These are phyloP conservation scores for Ylistrum balloti DNA, from an alignment of 1,140 invertebrate species.

Conservation along the genomic window DNA sequence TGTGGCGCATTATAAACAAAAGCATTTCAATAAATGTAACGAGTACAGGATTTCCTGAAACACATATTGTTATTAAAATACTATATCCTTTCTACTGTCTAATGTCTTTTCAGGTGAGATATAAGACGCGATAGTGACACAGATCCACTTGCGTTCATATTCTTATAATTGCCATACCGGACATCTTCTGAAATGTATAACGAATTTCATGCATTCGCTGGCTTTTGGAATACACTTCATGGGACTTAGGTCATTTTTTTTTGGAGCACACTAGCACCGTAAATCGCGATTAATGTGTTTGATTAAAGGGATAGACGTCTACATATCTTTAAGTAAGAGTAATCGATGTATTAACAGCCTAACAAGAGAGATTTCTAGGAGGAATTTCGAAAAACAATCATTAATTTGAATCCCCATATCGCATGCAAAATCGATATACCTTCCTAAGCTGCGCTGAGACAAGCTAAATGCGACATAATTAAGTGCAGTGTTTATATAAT, in stretches of 20 bases:
- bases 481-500: conserved; percentile 36
- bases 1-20: no score
- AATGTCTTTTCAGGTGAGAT: no score
- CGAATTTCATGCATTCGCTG: no score
- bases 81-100: no score
- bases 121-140: no score
- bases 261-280: not conserved
- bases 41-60: no score
- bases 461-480: not conserved
- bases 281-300: not conserved
- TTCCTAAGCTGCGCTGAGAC: not conserved
- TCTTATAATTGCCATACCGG: no score
- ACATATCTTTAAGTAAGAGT: not conserved
- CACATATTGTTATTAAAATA: no score
- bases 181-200: no score
- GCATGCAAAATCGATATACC: not conserved
- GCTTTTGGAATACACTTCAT: not conserved
- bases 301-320: not conserved
- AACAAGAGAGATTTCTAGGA: not conserved
- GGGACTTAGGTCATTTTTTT: not conserved
- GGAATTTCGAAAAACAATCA: not conserved
- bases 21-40: no score
- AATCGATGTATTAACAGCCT: not conserved
- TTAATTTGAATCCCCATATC: conserved; percentile 3
- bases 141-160: no score